Conservation (phyloP, 2,113 vertebrate species). For the Gavialis gangeticus region DNA sequence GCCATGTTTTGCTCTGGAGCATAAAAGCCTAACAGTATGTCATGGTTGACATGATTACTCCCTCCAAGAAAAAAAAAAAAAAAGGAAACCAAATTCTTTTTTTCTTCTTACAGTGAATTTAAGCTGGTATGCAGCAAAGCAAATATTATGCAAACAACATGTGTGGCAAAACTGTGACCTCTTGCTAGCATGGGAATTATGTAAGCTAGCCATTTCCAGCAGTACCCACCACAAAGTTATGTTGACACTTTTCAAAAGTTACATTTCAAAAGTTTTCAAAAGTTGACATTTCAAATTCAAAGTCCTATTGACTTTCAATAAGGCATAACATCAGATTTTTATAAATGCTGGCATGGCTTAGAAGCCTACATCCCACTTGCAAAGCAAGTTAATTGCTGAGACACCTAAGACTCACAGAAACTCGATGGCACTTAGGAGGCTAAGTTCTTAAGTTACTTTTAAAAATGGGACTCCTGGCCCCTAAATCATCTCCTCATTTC, state of each 20-base stretch:
- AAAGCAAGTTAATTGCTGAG: background rate
- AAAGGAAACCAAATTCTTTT: background rate
- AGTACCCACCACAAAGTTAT: background rate
- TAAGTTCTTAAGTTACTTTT: background rate
- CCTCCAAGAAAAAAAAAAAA: background rate
- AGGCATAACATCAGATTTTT: slow-evolving; percentile 11
- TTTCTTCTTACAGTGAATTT: background rate
- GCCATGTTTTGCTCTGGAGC: background rate
- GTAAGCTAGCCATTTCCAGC: too few relatives aligned
- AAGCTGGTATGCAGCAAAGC: background rate
- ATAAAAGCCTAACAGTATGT: background rate
- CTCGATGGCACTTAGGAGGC: background rate
- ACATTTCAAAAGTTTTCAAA: background rate
- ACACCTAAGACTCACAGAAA: background rate
- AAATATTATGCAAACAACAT: background rate
- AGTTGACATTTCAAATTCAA: slow-evolving; percentile 7
- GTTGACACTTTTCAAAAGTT: background rate
- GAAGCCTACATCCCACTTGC: background rate
- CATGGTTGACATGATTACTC: background rate
- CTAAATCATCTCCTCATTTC: background rate
- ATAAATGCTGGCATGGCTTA: background rate
- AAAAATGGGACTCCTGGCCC: background rate
- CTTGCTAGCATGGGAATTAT: too few relatives aligned
- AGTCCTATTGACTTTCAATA: slow-evolving; percentile 24
- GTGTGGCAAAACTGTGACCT: background rate